phyloP scores from a whole-genome alignment of 2,888 invertebrate genomes.

The Rhamnusium bicolor region DNA sequence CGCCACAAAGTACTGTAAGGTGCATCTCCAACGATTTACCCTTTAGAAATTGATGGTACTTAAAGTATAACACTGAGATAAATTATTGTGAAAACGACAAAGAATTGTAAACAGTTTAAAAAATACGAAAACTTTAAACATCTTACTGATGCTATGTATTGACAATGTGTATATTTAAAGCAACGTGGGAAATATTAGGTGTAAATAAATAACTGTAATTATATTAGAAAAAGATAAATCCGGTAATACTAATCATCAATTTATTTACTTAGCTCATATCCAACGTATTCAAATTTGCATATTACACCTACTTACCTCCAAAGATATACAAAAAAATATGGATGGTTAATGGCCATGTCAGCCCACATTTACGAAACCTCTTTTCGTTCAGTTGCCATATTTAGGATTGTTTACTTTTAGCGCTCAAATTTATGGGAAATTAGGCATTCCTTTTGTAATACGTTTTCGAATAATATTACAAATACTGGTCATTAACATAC shows the following conservation, averaged over 20 bases:
- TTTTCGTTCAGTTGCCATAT: not conserved
- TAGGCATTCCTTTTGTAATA: not conserved
- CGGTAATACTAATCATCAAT: not conserved
- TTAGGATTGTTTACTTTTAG: not conserved
- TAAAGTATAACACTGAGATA: too few relatives aligned
- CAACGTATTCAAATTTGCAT: conserved; percentile 1
- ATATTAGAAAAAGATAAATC: not conserved
- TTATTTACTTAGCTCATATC: not conserved
- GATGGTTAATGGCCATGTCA: not conserved
- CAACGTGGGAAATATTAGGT: not conserved
- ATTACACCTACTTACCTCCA: not conserved
- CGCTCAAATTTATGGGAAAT: not conserved
- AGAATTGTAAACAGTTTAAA: too few relatives aligned
- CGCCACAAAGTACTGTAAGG: not conserved
- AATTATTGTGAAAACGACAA: too few relatives aligned
- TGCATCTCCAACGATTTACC: not conserved
- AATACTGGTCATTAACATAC: not conserved
- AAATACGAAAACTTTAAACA: too few relatives aligned
- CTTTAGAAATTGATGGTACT: too few relatives aligned
- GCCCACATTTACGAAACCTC: not conserved
- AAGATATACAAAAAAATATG: not conserved
- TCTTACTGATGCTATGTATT: too few relatives aligned
- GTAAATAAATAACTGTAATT: not conserved
- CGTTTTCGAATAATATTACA: not conserved
- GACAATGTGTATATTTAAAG: not conserved